Percentiles rank a stretch among this genome's conserved stretches.
phyloP scores from a whole-genome alignment of 2,113 vertebrate genomes.

The Gobius niger region DNA sequence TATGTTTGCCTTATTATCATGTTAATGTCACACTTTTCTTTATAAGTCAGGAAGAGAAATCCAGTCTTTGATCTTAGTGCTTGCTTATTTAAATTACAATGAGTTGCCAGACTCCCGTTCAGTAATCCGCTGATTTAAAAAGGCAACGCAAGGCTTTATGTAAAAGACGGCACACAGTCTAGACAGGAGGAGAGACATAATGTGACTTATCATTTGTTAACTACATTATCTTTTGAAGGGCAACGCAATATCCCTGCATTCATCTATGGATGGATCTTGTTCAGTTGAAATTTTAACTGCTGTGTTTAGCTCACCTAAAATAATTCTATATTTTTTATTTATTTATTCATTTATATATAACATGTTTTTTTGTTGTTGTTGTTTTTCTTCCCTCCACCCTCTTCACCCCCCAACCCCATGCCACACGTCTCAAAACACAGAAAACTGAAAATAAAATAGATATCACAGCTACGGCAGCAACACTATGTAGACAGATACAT shows the following conservation, averaged over 20 bases:
- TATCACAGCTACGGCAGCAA: too few species aligned
- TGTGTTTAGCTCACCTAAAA: not conserved
- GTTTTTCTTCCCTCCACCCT: too few species aligned
- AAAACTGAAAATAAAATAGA: too few species aligned
- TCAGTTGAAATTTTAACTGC: not conserved
- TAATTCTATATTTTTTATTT: not conserved
- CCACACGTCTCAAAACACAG: too few species aligned
- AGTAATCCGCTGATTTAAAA: not conserved
- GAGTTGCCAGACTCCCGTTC: conserved; percentile 4
- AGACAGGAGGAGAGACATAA: not conserved
- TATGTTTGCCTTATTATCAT: conserved; percentile 1
- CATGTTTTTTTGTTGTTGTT: too few species aligned
- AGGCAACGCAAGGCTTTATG: not conserved
- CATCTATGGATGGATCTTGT: not conserved
- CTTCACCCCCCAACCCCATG: too few species aligned
- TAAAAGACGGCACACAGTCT: conserved; percentile 1
- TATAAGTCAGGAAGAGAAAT: conserved; percentile 17
- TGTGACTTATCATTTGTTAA: not conserved
- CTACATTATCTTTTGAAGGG: conserved; percentile 1
- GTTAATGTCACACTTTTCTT: conserved; percentile 8
- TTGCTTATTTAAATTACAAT: conserved; percentile 29
- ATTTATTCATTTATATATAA: too few species aligned
- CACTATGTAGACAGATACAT: too few species aligned
- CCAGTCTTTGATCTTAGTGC: conserved; percentile 20
- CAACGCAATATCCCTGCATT: not conserved